These are phyloP conservation scores for Paratrypauchen microcephalus DNA, from an alignment of 2,797 vertebrate genomes.

Conservation along the genomic window DNA sequence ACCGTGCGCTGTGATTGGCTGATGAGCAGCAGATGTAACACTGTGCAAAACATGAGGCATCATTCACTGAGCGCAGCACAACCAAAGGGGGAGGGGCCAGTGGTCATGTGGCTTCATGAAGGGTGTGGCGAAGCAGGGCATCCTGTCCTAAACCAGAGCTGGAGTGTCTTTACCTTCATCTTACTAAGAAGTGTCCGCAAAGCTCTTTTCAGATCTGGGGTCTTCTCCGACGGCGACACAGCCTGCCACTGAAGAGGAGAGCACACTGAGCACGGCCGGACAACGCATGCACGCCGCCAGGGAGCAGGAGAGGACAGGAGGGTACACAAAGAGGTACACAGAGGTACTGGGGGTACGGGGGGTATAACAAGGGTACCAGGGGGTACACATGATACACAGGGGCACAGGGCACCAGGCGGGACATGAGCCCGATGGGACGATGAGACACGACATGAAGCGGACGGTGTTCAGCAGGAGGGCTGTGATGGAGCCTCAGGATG, in stretches of 20 bases:
- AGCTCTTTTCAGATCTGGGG: slow-evolving; percentile 86
- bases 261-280: slow-evolving; percentile 78
- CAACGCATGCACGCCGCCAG: slow-evolving; percentile 63
- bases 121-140: slow-evolving; percentile 18
- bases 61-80: slow-evolving; percentile 22
- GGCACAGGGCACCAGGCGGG: slow-evolving; percentile 20
- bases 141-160: slow-evolving; percentile 12
- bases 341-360: slow-evolving; percentile 8
- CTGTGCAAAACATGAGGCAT: slow-evolving; percentile 17
- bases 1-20: slow-evolving; percentile 58
- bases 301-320: neutral
- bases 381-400: too few species aligned
- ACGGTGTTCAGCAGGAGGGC: slow-evolving; percentile 30
- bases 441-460: slow-evolving; percentile 34
- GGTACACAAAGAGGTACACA: slow-evolving; percentile 14
- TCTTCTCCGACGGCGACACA: slow-evolving; percentile 84
- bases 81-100: slow-evolving; percentile 14
- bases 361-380: too few species aligned
- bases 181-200: slow-evolving; percentile 87
- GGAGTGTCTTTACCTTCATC: slow-evolving; percentile 83
- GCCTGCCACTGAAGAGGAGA: slow-evolving; percentile 85
- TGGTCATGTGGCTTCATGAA: slow-evolving; percentile 30
- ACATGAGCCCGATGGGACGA: slow-evolving; percentile 29
- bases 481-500: slow-evolving; percentile 11
- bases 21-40: slow-evolving; percentile 22